Evolutionary conservation across 2,888 invertebrate species (phyloP), one percentile per base, ranked within the genome.

Genomic region (Lucinisca nassula): DNA sequence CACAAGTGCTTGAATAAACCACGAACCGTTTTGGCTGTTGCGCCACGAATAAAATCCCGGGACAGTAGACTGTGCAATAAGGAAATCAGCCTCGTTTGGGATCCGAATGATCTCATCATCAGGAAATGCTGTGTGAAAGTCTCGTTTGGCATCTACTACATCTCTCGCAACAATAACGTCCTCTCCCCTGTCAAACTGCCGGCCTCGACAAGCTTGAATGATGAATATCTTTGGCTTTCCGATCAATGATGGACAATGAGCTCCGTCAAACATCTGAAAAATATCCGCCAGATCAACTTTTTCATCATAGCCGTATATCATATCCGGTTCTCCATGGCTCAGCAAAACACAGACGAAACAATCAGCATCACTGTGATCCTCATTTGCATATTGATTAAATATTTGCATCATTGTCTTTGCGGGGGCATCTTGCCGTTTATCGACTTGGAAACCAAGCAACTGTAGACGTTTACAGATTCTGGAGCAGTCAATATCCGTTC

Each of bases 251-350:
- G 98, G 98, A 94, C 99, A 99, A 91, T 97, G 97, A 97, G 97
- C 97, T 0, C 97, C 97, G 24, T 97, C 96, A 94, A 98, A 98
- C 55, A 96, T 97, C 67, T 95, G 96, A 97, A 97, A 97, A 4
- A 98, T 93, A 17, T 96, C 97, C 55, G 99, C 98, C 67, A 98
- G 97, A 95, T 98, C 98, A 95, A 99, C 98, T 88, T 98, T 97
- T 21, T 97, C 97, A 96, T 99, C 98, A 95, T 97, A 98, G 38
- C 98, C 98, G 96, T 98, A 99, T 79, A 99, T 97, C 95, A 98
- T 97, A 6, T 98, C 98, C 92, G 98, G 97, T 95, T 99, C 99
- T 38, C 99, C 99, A 95, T 99, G 99, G 81, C 98, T 98, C 90
- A 99, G 97, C 72, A 99, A 98, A 67, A 98, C 98, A 93, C 99